These are phyloP conservation scores for Apodemia hepburni DNA, from an alignment of 2,888 invertebrate species.

Conservation along the genomic window DNA sequence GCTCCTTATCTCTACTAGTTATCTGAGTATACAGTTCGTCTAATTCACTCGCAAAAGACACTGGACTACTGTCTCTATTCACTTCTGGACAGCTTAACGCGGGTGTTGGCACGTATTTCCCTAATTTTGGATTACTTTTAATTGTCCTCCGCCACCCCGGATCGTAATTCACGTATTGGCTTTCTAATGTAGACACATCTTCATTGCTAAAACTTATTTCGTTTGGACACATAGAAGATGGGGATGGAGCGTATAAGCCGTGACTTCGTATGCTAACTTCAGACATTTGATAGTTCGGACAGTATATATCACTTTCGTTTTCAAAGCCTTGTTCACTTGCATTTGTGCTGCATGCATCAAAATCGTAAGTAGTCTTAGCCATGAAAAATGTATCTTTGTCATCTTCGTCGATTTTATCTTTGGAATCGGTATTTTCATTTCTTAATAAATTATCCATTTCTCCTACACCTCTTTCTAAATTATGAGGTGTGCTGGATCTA, in stretches of 20 bases:
- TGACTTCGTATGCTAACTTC: slow-evolving; percentile 83
- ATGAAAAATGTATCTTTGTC: slow-evolving; percentile 64
- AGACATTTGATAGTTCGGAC: slow-evolving; percentile 81
- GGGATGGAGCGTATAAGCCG: slow-evolving; percentile 82
- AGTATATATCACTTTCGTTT: slow-evolving; percentile 82
- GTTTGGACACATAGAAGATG: slow-evolving; percentile 73
- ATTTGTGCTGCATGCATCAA: slow-evolving; percentile 69
- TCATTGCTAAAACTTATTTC: slow-evolving; percentile 74
- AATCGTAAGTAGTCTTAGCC: slow-evolving; percentile 67
- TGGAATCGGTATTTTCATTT: slow-evolving; percentile 44
- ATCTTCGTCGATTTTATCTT: slow-evolving; percentile 59
- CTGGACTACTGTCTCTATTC: slow-evolving; percentile 63
- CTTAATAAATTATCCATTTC: slow-evolving; percentile 59
- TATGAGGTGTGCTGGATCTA: slow-evolving; percentile 52
- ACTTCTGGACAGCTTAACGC: slow-evolving; percentile 71
- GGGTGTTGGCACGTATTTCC: slow-evolving; percentile 61
- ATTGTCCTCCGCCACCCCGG: slow-evolving; percentile 74
- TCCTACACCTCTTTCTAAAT: slow-evolving; percentile 41
- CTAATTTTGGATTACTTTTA: slow-evolving; percentile 61
- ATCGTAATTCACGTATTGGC: slow-evolving; percentile 79
- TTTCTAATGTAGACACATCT: slow-evolving; percentile 71
- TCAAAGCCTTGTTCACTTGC: slow-evolving; percentile 73
- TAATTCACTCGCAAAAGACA: slow-evolving; percentile 77
- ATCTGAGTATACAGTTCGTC: slow-evolving; percentile 87
- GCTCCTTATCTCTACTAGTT: slow-evolving; percentile 65